These are phyloP conservation scores for Hippocampus guttulatus DNA, from an alignment of 2,113 vertebrate genomes.

Conservation along the genomic window DNA sequence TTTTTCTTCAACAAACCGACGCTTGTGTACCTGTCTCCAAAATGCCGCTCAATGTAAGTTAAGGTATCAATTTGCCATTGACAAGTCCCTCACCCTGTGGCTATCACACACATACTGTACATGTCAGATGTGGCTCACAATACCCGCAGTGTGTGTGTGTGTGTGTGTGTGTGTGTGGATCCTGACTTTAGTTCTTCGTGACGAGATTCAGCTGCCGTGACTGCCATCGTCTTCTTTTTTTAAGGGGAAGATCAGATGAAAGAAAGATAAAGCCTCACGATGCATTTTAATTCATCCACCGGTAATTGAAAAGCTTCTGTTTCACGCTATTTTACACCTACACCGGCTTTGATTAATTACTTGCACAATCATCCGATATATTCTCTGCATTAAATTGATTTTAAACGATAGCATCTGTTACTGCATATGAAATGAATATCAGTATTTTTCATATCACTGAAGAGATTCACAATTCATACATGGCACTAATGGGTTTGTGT, in stretches of 20 bases:
- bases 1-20: conserved; percentile 11
- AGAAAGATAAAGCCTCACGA: background rate
- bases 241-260: background rate
- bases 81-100: conserved; percentile 13
- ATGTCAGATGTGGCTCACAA: conserved; percentile 18
- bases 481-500: background rate
- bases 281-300: background rate
- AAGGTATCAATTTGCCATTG: conserved; percentile 28
- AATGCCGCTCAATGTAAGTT: conserved; percentile 33
- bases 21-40: conserved; percentile 26
- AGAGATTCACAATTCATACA: background rate
- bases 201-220: conserved; percentile 17
- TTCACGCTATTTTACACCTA: background rate
- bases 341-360: background rate
- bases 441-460: background rate
- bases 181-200: conserved; percentile 47
- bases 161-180: conserved; percentile 42
- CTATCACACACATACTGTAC: conserved; percentile 20
- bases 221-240: background rate
- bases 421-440: background rate
- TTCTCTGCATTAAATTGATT: conserved; percentile 1
- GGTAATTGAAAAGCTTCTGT: background rate
- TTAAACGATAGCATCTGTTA: conserved; percentile 1
- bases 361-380: background rate
- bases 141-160: conserved; percentile 35